Percentiles rank a stretch among this genome's conserved stretches.
Conservation (phyloP, 2,797 vertebrate genomes). For the Lycodopsis pacificus region DNA sequence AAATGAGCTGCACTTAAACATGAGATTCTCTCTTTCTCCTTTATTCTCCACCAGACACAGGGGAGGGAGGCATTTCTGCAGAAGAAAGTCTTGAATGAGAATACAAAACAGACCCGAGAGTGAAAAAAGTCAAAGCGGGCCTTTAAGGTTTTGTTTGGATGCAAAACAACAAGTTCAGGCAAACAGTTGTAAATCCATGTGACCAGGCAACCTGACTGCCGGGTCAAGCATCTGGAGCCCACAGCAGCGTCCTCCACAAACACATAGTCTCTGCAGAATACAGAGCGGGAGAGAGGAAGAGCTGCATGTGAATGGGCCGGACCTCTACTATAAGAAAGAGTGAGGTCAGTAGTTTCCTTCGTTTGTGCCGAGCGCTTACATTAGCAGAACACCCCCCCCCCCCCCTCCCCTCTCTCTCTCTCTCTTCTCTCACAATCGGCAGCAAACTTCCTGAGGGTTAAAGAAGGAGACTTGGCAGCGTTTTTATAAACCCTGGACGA, state of each 20-base stretch:
- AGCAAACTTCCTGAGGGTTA: conserved; percentile 79
- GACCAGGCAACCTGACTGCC: conserved; percentile 82
- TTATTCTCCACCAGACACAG: conserved; percentile 18
- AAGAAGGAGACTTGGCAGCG: conserved; percentile 64
- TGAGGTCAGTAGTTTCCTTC: conserved; percentile 77
- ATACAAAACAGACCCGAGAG: conserved; percentile 25
- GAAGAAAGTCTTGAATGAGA: conserved; percentile 33
- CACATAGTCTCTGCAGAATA: conserved; percentile 67
- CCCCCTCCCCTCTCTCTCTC: neutral
- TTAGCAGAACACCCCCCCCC: conserved; percentile 33
- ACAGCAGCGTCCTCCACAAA: conserved; percentile 75
- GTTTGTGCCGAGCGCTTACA: conserved; percentile 73
- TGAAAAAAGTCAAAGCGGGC: conserved; percentile 36
- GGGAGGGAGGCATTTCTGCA: conserved; percentile 22
- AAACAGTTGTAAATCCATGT: conserved; percentile 75
- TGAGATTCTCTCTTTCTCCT: conserved; percentile 15
- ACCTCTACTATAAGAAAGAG: conserved; percentile 71
- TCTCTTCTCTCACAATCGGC: conserved; percentile 57
- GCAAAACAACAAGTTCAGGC: conserved; percentile 62
- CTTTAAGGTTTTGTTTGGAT: conserved; percentile 67
- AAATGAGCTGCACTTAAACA: conserved; percentile 3
- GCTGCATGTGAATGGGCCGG: conserved; percentile 66
- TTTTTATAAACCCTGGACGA: conserved; percentile 48
- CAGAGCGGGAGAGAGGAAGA: conserved; percentile 61
- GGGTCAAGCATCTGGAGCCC: conserved; percentile 81